Base-by-base conservation (phyloP, 2,797 vertebrate genomes). In the Tragelaphus oryx region DNA sequence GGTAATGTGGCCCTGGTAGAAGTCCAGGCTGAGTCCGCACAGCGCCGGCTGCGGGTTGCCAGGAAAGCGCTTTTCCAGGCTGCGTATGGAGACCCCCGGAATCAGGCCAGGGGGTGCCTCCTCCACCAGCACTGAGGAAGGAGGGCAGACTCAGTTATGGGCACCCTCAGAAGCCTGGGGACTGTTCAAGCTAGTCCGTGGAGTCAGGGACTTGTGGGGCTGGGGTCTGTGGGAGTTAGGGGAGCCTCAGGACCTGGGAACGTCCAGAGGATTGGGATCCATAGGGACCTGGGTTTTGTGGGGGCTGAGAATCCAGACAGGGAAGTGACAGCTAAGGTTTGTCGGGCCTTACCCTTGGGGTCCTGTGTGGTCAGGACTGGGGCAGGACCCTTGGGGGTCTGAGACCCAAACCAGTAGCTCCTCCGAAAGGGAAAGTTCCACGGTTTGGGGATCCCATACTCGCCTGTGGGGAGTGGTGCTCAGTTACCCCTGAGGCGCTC, bases 1-100 rank as follows among this genome's bases (percentile, higher is more conserved):
- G 0, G 99, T 99, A 98, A 99, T 99, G 97, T 99, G 99, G 3
- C 99, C 99, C 96, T 99, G 98, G 0, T 99, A 99, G 98, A 99
- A 99, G 98, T 99, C 99, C 82, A 99, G 98, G 98, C 98, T 99
- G 62, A 99, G 99, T 50, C 99, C 99, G 0, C 99, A 98, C 87
- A 99, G 98, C 0, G 99, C 99, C 0, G 98, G 98, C 74, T 98
- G 99, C 11, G 97, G 98, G 7, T 98, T 98, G 57, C 98, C 98
- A 75, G 97, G 98, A 90, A 99, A 99, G 89, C 98, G 98, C 98
- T 99, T 99, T 93, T 99, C 99, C 97, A 99, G 98, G 97, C 99
- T 98, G 52, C 98, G 98, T 96, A 99, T 98, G 93, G 98, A 99
- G 83, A 99, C 99, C 0, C 99, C 99, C 0, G 99, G 97, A 22